Conservation (phyloP, 2,797 vertebrate genomes). For the Clarias pachynema region DNA sequence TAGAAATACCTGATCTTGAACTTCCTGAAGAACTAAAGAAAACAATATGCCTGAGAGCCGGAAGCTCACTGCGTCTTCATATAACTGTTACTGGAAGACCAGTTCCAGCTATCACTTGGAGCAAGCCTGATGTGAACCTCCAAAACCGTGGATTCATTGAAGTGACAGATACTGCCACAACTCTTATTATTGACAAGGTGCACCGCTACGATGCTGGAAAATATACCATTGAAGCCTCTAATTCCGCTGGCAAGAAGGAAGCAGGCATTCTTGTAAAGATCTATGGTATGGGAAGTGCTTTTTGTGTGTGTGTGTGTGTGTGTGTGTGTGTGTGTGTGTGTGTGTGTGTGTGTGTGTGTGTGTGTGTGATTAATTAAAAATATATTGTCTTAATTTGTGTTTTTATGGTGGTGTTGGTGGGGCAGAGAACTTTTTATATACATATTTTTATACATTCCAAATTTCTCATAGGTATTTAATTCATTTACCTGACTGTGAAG, state of each 20-base stretch:
- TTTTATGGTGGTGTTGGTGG: background rate
- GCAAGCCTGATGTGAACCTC: conserved; percentile 89
- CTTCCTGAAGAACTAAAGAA: conserved; percentile 94
- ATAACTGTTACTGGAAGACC: conserved; percentile 91
- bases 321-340: background rate
- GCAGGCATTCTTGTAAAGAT: conserved; percentile 93
- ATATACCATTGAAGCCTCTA: conserved; percentile 92
- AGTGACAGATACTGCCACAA: conserved; percentile 85
- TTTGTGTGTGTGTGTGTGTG: background rate
- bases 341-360: too few relatives aligned
- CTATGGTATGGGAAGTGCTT: conserved; percentile 82
- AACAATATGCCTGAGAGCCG: conserved; percentile 92
- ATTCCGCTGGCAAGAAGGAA: conserved; percentile 94
- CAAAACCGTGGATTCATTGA: conserved; percentile 92
- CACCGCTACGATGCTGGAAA: conserved; percentile 97
- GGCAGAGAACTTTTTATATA: background rate
- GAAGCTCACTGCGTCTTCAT: conserved; percentile 87
- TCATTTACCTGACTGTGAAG: background rate
- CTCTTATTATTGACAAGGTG: conserved; percentile 93
- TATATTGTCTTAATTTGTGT: background rate
- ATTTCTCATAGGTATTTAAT: background rate
- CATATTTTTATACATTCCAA: background rate
- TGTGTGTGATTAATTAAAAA: background rate
- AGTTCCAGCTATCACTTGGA: conserved; percentile 88
- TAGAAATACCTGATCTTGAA: conserved; percentile 97